Evolutionary conservation across 2,888 invertebrate genomes (phyloP), one percentile per base, ranked within the genome.

Genomic region (Lapara coniferarum): DNA sequence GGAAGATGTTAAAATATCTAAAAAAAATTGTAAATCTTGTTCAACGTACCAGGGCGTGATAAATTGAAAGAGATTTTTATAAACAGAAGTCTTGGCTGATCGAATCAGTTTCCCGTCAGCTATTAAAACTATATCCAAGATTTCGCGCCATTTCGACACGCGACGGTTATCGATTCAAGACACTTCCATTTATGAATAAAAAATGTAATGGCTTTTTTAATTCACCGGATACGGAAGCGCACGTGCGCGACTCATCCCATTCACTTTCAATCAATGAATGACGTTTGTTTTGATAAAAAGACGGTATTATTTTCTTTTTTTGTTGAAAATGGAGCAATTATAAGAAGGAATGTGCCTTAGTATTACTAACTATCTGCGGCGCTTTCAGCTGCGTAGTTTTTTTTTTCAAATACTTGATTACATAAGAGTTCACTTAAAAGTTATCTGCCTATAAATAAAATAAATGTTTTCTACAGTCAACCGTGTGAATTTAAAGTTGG

Each of bases 191-290:
- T 46, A 12, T 13, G 8, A 19, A 57, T 13, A 16, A 63, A 63
- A 46, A 63, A 46, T 1, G 12, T 44, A 46, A 63, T 63, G 10
- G 10, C 59, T 66, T 72, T 56, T 14, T 57, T 66, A 72, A 16
- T 19, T 16, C 1, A 49, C 74, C 78, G 79, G 79, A 80, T 78
- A 73, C 80, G 79, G 80, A 79, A 78, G 46, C 76, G 71, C 77
- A 79, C 79, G 79, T 79, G 79, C 80, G 75, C 74, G 68, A 16
- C 63, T 63, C 63, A 63, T 63, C 63, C 63, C 46, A 63, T 63
- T 63, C 63, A 63, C 63, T 63, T 63, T 63, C 57, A 14, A 30
- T 57, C 63, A 59, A 59, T 59, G 46, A 59, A 59, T 46, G 46
- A 16, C 6, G 37, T n/a, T n/a, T 59, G 63, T 63, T 63, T 63